Conservation (phyloP, 2,888 invertebrate species). For the Eristalis intricaria region DNA sequence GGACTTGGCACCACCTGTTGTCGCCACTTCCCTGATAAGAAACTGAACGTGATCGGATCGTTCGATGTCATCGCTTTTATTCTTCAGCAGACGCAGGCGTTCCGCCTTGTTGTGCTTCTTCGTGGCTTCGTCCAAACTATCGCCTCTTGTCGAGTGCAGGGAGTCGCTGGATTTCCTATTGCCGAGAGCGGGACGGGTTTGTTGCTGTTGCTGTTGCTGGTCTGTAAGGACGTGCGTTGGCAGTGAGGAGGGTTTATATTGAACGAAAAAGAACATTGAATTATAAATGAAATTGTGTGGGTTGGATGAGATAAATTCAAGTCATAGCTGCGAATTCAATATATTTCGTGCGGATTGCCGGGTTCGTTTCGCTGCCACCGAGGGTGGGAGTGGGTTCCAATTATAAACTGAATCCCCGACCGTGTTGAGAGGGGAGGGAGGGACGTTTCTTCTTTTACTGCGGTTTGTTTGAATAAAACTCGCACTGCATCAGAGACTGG, state of each 20-base stretch:
- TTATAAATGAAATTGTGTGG: neutral
- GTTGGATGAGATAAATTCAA: conserved; percentile 3
- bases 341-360: neutral
- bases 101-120: conserved; percentile 78
- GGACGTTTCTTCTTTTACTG: neutral
- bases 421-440: neutral
- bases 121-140: conserved; percentile 77
- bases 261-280: neutral
- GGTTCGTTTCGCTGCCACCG: neutral
- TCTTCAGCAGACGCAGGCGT: conserved; percentile 78
- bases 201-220: conserved; percentile 42
- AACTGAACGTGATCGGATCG: conserved; percentile 94
- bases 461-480: neutral
- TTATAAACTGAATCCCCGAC: neutral
- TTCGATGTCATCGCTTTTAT: conserved; percentile 81
- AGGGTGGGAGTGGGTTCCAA: neutral
- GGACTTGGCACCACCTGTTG: conserved; percentile 82
- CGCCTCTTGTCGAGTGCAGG: conserved; percentile 68
- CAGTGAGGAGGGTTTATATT: neutral
- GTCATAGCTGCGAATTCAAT: neutral
- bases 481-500: neutral
- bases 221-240: conserved; percentile 46
- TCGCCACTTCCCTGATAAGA: conserved; percentile 92
- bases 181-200: conserved; percentile 71
- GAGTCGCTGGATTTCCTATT: conserved; percentile 67